A percentile compares a stretch with the other conserved stretches of the same genome.
Evolutionary conservation across 2,113 vertebrate genomes (phyloP).

Genomic region (Ondatra zibethicus): DNA sequence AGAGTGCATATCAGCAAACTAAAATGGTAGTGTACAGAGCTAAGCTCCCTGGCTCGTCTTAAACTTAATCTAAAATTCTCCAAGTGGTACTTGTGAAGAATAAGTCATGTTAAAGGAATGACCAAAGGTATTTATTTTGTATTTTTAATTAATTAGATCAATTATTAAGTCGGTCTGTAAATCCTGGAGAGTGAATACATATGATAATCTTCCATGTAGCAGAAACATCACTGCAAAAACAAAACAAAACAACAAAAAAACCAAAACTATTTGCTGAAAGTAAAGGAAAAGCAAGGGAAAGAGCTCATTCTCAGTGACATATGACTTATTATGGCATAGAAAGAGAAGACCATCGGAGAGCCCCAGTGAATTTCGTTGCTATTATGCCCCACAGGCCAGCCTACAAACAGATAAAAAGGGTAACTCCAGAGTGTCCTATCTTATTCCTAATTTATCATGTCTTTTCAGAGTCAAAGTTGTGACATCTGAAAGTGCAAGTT

Average conservation of each 20-base stretch:
- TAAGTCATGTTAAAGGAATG: conserved; percentile 7
- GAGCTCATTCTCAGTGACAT: conserved; percentile 24
- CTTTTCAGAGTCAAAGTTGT: conserved; percentile 25
- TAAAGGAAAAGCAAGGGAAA: conserved; percentile 23
- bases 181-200: conserved; percentile 34
- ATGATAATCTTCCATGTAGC: background rate
- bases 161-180: conserved; percentile 29
- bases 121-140: background rate
- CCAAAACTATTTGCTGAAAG: background rate
- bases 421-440: conserved; percentile 20
- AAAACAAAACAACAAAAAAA: background rate
- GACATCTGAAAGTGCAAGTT: conserved; percentile 70
- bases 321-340: conserved; percentile 44
- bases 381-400: background rate
- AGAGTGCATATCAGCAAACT: background rate
- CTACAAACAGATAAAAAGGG: conserved; percentile 11
- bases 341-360: background rate
- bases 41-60: background rate
- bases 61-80: background rate
- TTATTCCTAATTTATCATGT: background rate
- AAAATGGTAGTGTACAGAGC: conserved; percentile 31
- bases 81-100: background rate
- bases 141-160: conserved; percentile 47
- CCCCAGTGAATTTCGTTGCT: conserved; percentile 3
- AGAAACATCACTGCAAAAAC: conserved; percentile 39